Percentiles rank a stretch among this genome's conserved stretches.
Conservation (phyloP, 1,140 invertebrate species). For the Tetraneura akinire region DNA sequence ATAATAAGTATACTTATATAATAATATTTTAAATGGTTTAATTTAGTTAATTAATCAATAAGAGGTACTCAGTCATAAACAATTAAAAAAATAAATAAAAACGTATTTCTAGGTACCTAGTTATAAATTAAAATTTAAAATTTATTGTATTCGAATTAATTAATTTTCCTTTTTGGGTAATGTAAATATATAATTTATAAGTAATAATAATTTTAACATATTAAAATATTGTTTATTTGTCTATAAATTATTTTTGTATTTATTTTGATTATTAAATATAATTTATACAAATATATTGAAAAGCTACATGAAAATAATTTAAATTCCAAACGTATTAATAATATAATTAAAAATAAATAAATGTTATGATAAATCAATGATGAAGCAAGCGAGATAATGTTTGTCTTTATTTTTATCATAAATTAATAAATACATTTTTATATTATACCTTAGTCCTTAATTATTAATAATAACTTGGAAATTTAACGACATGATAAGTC, state of each 20-base stretch:
- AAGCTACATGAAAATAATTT: not conserved
- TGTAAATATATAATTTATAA: not conserved
- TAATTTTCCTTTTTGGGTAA: not conserved
- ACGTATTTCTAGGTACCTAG: not conserved
- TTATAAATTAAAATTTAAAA: too few species aligned
- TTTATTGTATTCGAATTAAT: slow-evolving; percentile 30
- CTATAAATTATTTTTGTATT: not conserved
- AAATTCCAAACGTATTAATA: not conserved
- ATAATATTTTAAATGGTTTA: not conserved
- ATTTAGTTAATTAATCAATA: not conserved
- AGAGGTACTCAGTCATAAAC: not conserved
- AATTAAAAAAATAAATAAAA: not conserved
- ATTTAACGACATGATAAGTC: too few species aligned
- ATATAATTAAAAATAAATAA: not conserved
- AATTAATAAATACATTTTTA: too few species aligned
- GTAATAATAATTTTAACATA: not conserved
- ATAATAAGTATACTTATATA: too few species aligned
- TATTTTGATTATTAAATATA: not conserved
- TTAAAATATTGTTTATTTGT: too few species aligned
- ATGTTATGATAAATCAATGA: too few species aligned
- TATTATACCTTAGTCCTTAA: too few species aligned
- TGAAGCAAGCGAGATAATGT: too few species aligned
- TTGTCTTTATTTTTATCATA: too few species aligned
- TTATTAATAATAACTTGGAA: too few species aligned
- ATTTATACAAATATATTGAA: not conserved